These are phyloP conservation scores for Chelonus formosanus DNA, from an alignment of 2,888 invertebrate species.

Conservation along the genomic window DNA sequence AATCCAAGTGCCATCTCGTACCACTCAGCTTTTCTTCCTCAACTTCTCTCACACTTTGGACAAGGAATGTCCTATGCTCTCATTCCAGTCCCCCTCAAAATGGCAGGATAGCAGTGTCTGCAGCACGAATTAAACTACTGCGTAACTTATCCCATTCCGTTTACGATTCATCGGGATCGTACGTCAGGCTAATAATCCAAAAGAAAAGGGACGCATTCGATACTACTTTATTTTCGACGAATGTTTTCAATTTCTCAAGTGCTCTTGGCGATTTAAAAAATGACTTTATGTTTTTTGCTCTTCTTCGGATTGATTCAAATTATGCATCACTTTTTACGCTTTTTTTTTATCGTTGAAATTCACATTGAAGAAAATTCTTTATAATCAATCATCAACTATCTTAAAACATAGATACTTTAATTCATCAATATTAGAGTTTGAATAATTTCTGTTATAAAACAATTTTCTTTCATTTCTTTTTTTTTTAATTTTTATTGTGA, in stretches of 20 bases:
- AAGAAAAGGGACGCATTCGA: conserved; percentile 9
- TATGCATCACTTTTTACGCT: not conserved
- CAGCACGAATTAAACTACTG: conserved; percentile 37
- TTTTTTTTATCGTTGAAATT: not conserved
- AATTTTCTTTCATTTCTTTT: too few relatives aligned
- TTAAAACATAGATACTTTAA: too few relatives aligned
- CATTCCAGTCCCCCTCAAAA: conserved; percentile 8
- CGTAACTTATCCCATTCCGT: conserved; percentile 33
- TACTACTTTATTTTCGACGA: conserved; percentile 12
- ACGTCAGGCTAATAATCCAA: conserved; percentile 31
- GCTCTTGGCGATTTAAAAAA: conserved; percentile 17
- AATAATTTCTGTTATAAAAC: too few relatives aligned
- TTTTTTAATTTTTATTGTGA: too few relatives aligned
- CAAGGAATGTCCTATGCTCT: conserved; percentile 12
- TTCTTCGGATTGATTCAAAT: conserved; percentile 11
- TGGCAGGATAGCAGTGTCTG: conserved; percentile 31
- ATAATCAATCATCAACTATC: too few relatives aligned
- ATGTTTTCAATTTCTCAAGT: conserved; percentile 26
- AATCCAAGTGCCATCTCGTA: conserved; percentile 37
- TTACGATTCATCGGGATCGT: conserved; percentile 26
- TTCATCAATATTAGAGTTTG: too few relatives aligned
- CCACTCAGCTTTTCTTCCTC: conserved; percentile 36
- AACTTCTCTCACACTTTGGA: not conserved
- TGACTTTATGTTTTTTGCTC: conserved; percentile 6
- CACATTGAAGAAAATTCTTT: too few relatives aligned